Percentiles rank a stretch among this genome's conserved stretches.
Conservation (phyloP, 2,888 invertebrate genomes). For the Pammene fasciana region DNA sequence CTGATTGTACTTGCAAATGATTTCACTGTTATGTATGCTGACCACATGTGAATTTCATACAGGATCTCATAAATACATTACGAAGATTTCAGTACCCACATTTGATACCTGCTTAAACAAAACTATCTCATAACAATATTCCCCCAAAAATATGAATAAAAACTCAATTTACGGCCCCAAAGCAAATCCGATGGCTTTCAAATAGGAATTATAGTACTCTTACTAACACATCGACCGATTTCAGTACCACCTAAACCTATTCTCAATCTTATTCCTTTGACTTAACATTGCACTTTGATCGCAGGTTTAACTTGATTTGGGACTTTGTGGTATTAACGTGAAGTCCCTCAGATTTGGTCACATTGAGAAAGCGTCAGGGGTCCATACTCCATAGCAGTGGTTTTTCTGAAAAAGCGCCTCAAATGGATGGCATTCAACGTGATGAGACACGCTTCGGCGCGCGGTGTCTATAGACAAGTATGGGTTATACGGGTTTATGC, state of each 20-base stretch:
- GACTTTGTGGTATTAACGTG: constrained; percentile 6
- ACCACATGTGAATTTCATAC: background rate
- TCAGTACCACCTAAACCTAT: background rate
- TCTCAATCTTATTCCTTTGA: background rate
- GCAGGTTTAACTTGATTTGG: background rate
- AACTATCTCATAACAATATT: constrained; percentile 13
- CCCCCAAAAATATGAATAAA: constrained; percentile 38
- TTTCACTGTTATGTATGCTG: background rate
- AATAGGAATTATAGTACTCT: constrained; percentile 58
- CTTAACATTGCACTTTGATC: background rate
- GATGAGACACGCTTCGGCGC: constrained; percentile 58
- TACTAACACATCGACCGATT: constrained; percentile 6
- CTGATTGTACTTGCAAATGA: too few relatives aligned
- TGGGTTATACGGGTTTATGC: constrained; percentile 51
- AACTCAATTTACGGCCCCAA: constrained; percentile 57
- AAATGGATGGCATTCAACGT: constrained; percentile 60
- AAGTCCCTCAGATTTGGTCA: constrained; percentile 72
- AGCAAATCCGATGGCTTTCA: constrained; percentile 52
- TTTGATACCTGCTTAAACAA: constrained; percentile 16
- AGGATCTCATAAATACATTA: background rate
- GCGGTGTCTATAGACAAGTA: constrained; percentile 52
- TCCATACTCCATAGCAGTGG: constrained; percentile 59
- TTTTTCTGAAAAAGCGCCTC: constrained; percentile 70
- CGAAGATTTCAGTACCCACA: background rate
- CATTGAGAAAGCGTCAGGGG: constrained; percentile 61